These are phyloP conservation scores for Sinonovacula constricta DNA, from an alignment of 1,140 invertebrate species.

Conservation along the genomic window DNA sequence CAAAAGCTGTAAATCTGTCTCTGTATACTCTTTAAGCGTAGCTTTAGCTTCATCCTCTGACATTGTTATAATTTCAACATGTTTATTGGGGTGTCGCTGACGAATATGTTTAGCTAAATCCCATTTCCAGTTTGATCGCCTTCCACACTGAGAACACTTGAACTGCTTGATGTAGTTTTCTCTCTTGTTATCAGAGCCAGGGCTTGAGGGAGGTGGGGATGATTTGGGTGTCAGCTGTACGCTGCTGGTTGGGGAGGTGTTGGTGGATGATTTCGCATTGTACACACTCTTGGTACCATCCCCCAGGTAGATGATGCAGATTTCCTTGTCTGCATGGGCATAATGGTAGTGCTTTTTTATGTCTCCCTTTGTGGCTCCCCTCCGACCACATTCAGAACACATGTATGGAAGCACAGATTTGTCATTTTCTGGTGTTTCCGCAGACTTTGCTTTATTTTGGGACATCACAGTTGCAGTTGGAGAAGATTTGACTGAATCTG, in stretches of 20 bases:
- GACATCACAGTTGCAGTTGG: constrained; percentile 30
- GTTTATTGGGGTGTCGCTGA: constrained; percentile 60
- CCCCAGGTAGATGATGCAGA: constrained; percentile 66
- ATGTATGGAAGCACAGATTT: constrained; percentile 60
- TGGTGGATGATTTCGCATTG: constrained; percentile 10
- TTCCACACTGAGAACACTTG: constrained; percentile 95
- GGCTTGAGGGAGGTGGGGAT: background rate
- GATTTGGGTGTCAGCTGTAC: background rate
- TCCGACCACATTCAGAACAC: constrained; percentile 71
- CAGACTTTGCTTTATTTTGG: constrained; percentile 43
- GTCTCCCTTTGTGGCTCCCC: constrained; percentile 65
- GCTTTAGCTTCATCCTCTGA: constrained; percentile 93
- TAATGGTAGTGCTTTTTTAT: constrained; percentile 75
- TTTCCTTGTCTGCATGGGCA: constrained; percentile 69
- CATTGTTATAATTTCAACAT: constrained; percentile 85
- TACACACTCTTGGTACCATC: constrained; percentile 50
- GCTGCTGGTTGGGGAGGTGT: background rate
- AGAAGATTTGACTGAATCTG: background rate
- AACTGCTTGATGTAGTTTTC: constrained; percentile 84
- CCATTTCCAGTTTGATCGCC: constrained; percentile 97
- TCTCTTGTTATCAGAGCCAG: constrained; percentile 60
- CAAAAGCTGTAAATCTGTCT: constrained; percentile 21
- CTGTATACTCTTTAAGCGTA: constrained; percentile 81
- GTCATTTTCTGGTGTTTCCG: constrained; percentile 37
- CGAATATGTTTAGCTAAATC: constrained; percentile 85